Evolutionary conservation across 2,113 vertebrate species (phyloP).

Genomic region (Gymnorhina tibicen): DNA sequence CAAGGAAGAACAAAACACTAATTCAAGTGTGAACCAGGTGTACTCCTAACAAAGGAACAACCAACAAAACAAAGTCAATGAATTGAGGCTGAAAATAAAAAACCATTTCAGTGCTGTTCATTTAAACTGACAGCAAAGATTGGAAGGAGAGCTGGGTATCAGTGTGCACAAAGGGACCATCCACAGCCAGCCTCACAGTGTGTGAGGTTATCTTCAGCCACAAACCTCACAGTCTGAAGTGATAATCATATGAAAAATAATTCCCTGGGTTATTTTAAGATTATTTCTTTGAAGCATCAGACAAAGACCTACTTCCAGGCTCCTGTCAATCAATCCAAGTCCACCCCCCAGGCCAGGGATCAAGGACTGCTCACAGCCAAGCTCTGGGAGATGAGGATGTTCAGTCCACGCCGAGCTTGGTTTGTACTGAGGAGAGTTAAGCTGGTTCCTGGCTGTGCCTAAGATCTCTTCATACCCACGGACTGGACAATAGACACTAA

Average conservation of each 20-base stretch:
- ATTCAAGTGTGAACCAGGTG: not conserved
- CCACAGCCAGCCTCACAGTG: not conserved
- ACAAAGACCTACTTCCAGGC: not conserved
- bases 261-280: not conserved
- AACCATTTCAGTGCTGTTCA: not conserved
- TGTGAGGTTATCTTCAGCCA: not conserved
- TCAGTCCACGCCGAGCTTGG: not conserved
- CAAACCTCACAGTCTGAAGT: not conserved
- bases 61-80: not conserved
- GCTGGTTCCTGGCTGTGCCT: not conserved
- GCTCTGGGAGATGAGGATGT: not conserved
- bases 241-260: not conserved
- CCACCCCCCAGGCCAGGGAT: not conserved
- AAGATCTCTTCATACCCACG: not conserved
- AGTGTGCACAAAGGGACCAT: not conserved
- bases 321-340: accelerated
- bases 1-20: not conserved
- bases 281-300: not conserved
- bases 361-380: not conserved
- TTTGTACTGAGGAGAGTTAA: not conserved
- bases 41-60: not conserved
- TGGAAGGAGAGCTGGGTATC: not conserved
- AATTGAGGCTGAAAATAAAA: not conserved
- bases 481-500: not conserved
- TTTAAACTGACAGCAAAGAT: not conserved